Evolutionary conservation across 2,113 vertebrate genomes (phyloP).

Genomic region (Ceratotherium simum): DNA sequence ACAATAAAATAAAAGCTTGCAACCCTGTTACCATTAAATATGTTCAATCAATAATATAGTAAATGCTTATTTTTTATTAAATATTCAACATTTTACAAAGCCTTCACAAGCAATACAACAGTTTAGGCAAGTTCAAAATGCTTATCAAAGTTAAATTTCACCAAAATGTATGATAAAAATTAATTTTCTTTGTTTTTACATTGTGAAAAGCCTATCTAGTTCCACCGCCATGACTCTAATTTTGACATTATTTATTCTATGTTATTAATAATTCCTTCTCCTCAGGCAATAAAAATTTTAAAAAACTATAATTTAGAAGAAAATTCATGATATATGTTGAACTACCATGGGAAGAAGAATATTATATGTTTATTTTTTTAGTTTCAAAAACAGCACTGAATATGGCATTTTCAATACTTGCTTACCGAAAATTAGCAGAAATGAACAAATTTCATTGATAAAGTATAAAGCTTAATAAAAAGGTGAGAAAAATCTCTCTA

Average conservation of each 20-base stretch:
- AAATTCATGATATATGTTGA: not conserved
- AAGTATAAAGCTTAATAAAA: not conserved
- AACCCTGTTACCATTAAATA: not conserved
- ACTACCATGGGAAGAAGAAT: not conserved
- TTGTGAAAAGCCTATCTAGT: not conserved
- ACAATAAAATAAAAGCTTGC: not conserved
- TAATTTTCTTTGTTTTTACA: not conserved
- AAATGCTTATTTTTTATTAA: not conserved
- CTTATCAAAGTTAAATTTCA: not conserved
- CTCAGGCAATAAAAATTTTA: not conserved
- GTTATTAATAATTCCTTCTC: not conserved
- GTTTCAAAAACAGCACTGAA: not conserved
- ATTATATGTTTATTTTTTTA: not conserved
- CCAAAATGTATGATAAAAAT: not conserved
- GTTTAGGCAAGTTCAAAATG: not conserved
- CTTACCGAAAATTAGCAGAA: not conserved
- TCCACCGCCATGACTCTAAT: not conserved
- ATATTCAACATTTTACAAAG: not conserved
- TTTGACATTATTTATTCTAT: not conserved
- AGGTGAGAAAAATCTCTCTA: not conserved
- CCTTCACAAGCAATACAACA: not conserved
- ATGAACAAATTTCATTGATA: not conserved
- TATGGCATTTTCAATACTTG: not conserved
- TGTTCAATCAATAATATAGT: not conserved
- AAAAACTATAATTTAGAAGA: not conserved